Evolutionary conservation across 1,140 invertebrate genomes (phyloP).

Genomic region (Archegozetes longisetosus): DNA sequence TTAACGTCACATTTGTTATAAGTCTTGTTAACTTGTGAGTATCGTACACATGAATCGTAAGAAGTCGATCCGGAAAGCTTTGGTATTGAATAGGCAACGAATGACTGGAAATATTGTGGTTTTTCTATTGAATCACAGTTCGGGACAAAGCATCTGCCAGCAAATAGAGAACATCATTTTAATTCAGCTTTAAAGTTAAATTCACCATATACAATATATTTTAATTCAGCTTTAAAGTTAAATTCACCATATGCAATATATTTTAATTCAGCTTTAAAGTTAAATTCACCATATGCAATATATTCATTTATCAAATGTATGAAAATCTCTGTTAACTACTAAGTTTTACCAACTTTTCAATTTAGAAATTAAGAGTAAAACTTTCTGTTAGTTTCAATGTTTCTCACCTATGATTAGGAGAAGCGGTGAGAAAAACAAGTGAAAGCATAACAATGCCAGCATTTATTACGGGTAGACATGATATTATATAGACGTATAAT

Average conservation of each 20-base stretch:
- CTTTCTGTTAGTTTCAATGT: neutral
- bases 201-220: no score
- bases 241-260: no score
- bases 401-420: slow-evolving; percentile 2
- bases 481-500: neutral
- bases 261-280: no score
- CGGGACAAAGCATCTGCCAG: neutral
- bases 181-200: no score
- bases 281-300: no score
- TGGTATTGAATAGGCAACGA: neutral
- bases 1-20: neutral
- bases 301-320: no score
- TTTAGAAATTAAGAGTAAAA: no score
- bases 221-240: no score
- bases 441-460: neutral
- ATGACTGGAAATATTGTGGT: neutral
- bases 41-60: neutral
- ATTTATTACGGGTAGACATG: slow-evolving; percentile 3
- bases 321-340: no score
- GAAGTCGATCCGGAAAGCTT: neutral
- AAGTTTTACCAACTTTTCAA: no score
- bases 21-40: neutral
- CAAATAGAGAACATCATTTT: neutral
- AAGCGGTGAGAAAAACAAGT: slow-evolving; percentile 1
- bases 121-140: neutral